Percentiles rank a stretch among this genome's conserved stretches.
phyloP scores from a whole-genome alignment of 1,140 invertebrate species.

The Euwallacea similis region DNA sequence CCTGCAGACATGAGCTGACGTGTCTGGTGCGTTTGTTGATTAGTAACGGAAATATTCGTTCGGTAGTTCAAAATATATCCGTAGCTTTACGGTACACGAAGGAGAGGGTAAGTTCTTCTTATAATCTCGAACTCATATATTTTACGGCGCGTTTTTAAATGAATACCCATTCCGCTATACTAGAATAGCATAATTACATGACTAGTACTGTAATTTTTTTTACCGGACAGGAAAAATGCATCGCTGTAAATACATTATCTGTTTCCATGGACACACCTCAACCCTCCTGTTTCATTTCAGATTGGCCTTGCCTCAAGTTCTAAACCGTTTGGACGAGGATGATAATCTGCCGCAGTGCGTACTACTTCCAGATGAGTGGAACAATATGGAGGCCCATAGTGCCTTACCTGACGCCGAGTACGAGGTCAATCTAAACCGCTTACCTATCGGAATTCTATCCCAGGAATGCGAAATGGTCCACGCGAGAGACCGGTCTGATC shows the following conservation, averaged over 20 bases:
- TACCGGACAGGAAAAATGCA: background rate
- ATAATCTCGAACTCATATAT: conserved; percentile 2
- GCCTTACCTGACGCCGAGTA: conserved; percentile 29
- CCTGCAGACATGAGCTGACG: background rate
- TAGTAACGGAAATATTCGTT: background rate
- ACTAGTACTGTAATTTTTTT: background rate
- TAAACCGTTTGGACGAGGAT: conserved; percentile 30
- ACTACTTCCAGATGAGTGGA: conserved; percentile 25
- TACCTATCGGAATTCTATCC: conserved; percentile 26
- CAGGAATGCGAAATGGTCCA: conserved; percentile 23
- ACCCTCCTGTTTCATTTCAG: conserved; percentile 26
- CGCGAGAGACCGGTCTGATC: conserved; percentile 25
- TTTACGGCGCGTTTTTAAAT: background rate
- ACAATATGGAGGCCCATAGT: conserved; percentile 25
- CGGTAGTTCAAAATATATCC: conserved; percentile 5
- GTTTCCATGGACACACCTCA: conserved; percentile 34
- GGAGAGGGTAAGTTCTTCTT: conserved; percentile 25
- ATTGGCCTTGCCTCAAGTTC: conserved; percentile 25
- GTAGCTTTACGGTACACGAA: conserved; percentile 4
- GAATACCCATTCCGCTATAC: background rate
- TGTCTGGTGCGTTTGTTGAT: background rate
- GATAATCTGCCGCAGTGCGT: conserved; percentile 4
- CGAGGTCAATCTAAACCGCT: conserved; percentile 25
- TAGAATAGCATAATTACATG: background rate
- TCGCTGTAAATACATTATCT: conserved; percentile 13